Conservation (phyloP, 2,113 vertebrate genomes). For the Lepisosteus oculatus region DNA sequence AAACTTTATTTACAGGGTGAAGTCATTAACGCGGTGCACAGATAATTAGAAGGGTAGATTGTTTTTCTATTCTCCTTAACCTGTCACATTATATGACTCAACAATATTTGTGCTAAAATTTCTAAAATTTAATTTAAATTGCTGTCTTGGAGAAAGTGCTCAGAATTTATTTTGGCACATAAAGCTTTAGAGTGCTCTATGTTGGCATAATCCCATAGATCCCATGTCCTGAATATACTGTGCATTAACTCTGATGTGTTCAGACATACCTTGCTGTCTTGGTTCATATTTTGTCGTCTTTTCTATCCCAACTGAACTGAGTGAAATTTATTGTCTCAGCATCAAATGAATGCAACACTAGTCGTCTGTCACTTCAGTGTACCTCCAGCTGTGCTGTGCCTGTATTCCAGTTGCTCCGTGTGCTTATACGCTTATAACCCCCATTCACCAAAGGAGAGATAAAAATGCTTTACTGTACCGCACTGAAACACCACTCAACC, state of each 20-base stretch:
- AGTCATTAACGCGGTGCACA: no score
- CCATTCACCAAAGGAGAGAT: slow-evolving; percentile 6
- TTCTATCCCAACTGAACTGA: not conserved
- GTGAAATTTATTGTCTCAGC: not conserved
- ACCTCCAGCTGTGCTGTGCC: no score
- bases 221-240: not conserved
- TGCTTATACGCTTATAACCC: not conserved
- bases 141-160: no score
- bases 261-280: not conserved
- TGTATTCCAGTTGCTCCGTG: not conserved
- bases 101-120: no score
- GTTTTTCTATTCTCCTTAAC: no score
- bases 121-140: no score
- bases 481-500: not conserved
- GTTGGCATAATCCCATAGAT: no score
- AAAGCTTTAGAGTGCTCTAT: no score
- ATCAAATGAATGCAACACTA: not conserved
- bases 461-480: slow-evolving; percentile 12
- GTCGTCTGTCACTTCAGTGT: not conserved
- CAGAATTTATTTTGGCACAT: no score
- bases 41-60: no score
- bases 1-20: no score
- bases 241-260: not conserved
- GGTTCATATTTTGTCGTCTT: not conserved
- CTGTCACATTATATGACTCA: no score